Base-by-base conservation (phyloP, 2,888 invertebrate species). In the Galerucella nymphaeae region DNA sequence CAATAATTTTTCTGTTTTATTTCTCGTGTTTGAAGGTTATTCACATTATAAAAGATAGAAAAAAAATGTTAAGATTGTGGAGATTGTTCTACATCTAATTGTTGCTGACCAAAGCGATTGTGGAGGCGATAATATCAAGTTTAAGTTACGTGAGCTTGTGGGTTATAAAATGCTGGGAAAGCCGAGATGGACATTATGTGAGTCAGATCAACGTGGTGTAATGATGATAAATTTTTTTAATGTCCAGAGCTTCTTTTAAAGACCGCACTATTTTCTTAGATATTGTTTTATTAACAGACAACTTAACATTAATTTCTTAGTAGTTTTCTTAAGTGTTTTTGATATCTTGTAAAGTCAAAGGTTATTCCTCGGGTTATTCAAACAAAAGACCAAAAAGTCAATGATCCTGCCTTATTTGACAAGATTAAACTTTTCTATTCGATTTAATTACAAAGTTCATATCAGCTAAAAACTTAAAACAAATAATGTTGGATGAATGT, bases 21-120 rank as follows among this genome's bases (percentile, higher is more conserved):
- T 30, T 16, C 16, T 53, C 16, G 2, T 53, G 16, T 53, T 18
- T 18, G 53, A 53, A 45, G 45, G 45, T 45, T 45, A 18, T 20
- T 59, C 58, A 14, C 58, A 38, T 30, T 20, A 20, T 41, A 16
- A 5, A 23, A 66, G 66, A 55, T 55, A n/a, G n/a, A 66, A 30
- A 66, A 20, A 41, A 55, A 18, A 55, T 55, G 55, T 67, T 30
- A 10, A 59, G 23, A 58, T 58, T 23, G 48, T 57, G 14, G 48
- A 58, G 66, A 59, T 67, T 61, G 59, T 67, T 67, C 59, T 67
- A 67, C 18, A 62, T 62, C 61, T 62, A 62, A 59, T 67, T 62
- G 18, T 42, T 50, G 67, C 67, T 67, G 67, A 67, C 67, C 50
- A 55, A 30, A 30, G 13, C 48, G 67, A 67, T 67, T 67, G 48